Conservation (phyloP, 2,113 vertebrate species). For the Podarcis raffonei region DNA sequence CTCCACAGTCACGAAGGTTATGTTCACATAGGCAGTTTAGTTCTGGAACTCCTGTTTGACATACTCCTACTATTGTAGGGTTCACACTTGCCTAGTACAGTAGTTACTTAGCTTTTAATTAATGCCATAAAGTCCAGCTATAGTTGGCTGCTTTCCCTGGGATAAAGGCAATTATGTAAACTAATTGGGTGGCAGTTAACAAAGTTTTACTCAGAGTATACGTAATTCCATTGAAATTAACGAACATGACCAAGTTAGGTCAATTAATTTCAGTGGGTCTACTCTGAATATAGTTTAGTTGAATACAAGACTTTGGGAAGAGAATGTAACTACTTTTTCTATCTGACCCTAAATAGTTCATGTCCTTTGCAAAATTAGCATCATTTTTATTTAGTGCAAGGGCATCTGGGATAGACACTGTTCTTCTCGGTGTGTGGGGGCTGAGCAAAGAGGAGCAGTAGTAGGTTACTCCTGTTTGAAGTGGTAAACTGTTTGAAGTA, state of each 20-base stretch:
- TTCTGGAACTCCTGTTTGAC: background rate
- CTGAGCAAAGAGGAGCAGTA: background rate
- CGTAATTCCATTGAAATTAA: too few relatives aligned
- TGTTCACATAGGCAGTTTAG: background rate
- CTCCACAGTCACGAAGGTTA: background rate
- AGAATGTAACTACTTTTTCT: background rate
- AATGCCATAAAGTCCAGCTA: background rate
- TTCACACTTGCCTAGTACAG: background rate
- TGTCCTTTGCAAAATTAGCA: background rate
- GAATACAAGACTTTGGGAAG: background rate
- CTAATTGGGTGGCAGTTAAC: too few relatives aligned
- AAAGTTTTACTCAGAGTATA: too few relatives aligned
- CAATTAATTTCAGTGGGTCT: too few relatives aligned
- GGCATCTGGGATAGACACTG: background rate
- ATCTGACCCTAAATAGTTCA: background rate
- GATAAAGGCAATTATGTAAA: background rate
- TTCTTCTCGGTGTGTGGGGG: background rate
- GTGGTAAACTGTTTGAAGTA: background rate
- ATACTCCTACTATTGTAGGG: background rate
- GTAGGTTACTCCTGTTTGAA: background rate
- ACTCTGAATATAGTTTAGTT: too few relatives aligned
- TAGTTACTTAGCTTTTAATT: background rate
- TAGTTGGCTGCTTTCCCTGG: background rate
- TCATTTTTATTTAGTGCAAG: background rate
- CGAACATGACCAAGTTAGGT: too few relatives aligned